A percentile compares a stretch with the other conserved stretches of the same genome.
phyloP scores from a whole-genome alignment of 2,113 vertebrate species.

The Aythya baeri region DNA sequence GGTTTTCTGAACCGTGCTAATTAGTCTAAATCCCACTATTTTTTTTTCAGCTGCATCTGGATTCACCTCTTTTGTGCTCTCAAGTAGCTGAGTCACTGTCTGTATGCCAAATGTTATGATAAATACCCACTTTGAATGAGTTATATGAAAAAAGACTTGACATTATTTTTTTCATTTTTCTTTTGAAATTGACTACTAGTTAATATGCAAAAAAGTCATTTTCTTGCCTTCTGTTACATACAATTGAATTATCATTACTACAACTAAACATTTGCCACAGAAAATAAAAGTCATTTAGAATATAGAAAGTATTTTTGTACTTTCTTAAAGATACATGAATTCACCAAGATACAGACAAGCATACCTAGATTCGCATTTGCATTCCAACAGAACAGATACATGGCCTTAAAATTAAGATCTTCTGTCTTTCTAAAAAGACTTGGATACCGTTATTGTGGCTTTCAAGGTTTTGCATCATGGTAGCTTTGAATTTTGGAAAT shows the following conservation, averaged over 20 bases:
- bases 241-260: background rate
- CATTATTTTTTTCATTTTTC: background rate
- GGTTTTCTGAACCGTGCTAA: conserved; percentile 33
- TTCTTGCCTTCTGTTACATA: background rate
- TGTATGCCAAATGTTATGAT: conserved; percentile 38
- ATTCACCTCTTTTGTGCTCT: background rate
- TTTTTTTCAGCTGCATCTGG: background rate
- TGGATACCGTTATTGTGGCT: background rate
- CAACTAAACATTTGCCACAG: background rate
- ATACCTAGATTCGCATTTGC: background rate
- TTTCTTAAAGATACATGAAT: background rate
- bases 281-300: background rate
- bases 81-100: conserved; percentile 6
- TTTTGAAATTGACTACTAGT: conserved; percentile 50
- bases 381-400: background rate
- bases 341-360: background rate
- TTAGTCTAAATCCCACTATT: conserved; percentile 12
- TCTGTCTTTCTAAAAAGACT: background rate
- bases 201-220: background rate
- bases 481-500: background rate
- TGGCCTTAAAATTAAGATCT: background rate
- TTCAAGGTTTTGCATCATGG: background rate
- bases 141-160: conserved; percentile 48
- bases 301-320: fast-evolving
- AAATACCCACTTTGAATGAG: conserved; percentile 27